Conservation (phyloP, 2,888 invertebrate genomes). For the Pristionchus entomophagus region DNA sequence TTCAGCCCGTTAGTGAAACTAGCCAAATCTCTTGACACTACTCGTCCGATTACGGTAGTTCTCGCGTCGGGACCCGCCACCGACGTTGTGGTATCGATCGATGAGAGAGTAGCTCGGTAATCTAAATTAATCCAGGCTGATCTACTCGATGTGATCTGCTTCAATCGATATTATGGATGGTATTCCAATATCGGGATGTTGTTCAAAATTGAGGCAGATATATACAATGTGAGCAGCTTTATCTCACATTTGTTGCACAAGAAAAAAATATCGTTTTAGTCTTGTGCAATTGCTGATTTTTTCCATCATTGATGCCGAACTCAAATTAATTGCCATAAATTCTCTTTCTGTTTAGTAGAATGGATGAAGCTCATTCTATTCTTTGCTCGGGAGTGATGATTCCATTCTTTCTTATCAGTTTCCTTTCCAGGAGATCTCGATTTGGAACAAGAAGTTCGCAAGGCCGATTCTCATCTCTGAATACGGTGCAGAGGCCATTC, state of each 20-base stretch:
- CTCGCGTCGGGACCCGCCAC: not conserved
- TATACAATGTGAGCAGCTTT: not conserved
- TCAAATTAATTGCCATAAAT: too few relatives aligned
- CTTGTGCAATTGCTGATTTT: too few relatives aligned
- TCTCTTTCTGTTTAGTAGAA: too few relatives aligned
- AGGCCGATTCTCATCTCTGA: conserved; percentile 94
- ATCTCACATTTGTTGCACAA: not conserved
- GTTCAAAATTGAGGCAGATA: not conserved
- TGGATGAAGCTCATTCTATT: too few relatives aligned
- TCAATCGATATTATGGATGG: conserved; percentile 98
- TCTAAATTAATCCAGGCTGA: conserved; percentile 78
- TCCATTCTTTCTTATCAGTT: not conserved
- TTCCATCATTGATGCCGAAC: too few relatives aligned
- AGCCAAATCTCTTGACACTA: conserved; percentile 79
- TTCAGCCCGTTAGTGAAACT: conserved; percentile 77
- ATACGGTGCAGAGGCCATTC: conserved; percentile 94
- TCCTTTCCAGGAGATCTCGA: conserved; percentile 83
- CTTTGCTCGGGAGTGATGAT: too few relatives aligned
- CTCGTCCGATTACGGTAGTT: conserved; percentile 83
- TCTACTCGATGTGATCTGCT: conserved; percentile 89
- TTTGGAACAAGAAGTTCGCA: conserved; percentile 87
- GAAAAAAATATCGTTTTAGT: not conserved
- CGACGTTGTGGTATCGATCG: conserved; percentile 16
- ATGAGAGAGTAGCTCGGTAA: too few relatives aligned
- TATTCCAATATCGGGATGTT: conserved; percentile 88